These are phyloP conservation scores for Acanthosepion lycidas DNA, from an alignment of 2,888 invertebrate genomes.

Conservation along the genomic window DNA sequence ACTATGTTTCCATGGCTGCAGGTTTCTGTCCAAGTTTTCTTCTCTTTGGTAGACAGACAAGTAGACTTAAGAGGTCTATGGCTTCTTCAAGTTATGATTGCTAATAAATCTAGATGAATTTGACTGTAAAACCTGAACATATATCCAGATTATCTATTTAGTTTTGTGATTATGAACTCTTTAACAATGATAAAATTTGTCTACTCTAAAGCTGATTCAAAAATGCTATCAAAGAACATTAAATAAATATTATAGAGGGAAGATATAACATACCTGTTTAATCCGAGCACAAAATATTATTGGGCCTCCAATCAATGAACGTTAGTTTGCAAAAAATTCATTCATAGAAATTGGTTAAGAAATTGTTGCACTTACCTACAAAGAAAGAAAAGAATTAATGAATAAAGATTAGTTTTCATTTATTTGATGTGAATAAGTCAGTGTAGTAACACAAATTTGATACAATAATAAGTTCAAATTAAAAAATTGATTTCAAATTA, in stretches of 20 bases:
- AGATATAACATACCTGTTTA: background rate
- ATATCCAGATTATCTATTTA: no score
- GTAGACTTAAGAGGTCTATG: no score
- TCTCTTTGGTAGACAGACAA: no score
- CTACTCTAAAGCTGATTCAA: background rate
- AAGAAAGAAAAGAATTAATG: background rate
- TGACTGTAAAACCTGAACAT: background rate
- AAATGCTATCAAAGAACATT: background rate
- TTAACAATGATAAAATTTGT: background rate
- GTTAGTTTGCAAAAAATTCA: background rate
- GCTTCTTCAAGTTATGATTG: no score
- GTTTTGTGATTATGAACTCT: background rate
- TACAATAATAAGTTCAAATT: no score
- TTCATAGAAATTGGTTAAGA: background rate
- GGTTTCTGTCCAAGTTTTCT: no score
- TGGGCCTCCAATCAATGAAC: background rate
- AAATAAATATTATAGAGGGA: background rate
- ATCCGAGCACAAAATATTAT: background rate
- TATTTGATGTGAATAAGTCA: no score
- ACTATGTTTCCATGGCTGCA: no score
- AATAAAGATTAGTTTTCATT: no score
- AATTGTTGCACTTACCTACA: conserved; percentile 18
- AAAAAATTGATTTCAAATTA: no score
- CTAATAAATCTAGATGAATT: no score
- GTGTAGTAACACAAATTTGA: no score